phyloP scores from a whole-genome alignment of 2,888 invertebrate species.

The Pyrrhosoma nymphula region DNA sequence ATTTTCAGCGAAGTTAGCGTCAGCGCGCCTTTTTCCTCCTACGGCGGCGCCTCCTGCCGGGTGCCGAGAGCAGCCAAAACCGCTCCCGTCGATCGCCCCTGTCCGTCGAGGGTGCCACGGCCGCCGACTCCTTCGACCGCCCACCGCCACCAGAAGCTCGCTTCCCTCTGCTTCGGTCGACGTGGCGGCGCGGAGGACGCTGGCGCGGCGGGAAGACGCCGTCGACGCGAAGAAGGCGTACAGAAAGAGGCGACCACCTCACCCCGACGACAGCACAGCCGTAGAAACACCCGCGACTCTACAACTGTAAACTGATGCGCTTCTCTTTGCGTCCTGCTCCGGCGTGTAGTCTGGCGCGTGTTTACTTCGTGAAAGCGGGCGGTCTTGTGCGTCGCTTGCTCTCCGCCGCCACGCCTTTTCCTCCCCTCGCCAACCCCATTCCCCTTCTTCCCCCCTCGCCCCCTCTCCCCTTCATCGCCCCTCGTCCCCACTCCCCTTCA shows the following conservation, averaged over 20 bases:
- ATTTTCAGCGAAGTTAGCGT: not conserved
- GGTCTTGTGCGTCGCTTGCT: not conserved
- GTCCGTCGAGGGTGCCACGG: too few relatives aligned
- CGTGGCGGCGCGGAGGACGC: not conserved
- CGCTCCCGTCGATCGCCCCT: not conserved
- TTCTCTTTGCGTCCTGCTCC: not conserved
- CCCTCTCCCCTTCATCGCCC: constrained; percentile 68
- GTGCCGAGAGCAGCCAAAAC: not conserved
- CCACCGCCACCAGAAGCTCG: constrained; percentile 68
- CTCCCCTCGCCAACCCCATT: not conserved
- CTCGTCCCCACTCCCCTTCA: not conserved
- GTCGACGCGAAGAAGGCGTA: not conserved
- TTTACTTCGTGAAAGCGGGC: not conserved
- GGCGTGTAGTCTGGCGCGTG: too few relatives aligned
- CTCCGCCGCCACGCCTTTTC: not conserved
- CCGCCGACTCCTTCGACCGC: not conserved
- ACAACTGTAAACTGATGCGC: too few relatives aligned
- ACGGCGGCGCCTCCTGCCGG: not conserved
- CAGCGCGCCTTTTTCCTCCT: constrained; percentile 38
- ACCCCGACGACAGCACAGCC: too few relatives aligned
- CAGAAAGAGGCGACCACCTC: not conserved
- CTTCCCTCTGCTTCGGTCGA: not conserved
- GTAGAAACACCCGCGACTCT: too few relatives aligned
- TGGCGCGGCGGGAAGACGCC: not conserved
- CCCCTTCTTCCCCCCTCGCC: not conserved